phyloP scores from a whole-genome alignment of 2,113 vertebrate species.

The Dipodomys merriami region DNA sequence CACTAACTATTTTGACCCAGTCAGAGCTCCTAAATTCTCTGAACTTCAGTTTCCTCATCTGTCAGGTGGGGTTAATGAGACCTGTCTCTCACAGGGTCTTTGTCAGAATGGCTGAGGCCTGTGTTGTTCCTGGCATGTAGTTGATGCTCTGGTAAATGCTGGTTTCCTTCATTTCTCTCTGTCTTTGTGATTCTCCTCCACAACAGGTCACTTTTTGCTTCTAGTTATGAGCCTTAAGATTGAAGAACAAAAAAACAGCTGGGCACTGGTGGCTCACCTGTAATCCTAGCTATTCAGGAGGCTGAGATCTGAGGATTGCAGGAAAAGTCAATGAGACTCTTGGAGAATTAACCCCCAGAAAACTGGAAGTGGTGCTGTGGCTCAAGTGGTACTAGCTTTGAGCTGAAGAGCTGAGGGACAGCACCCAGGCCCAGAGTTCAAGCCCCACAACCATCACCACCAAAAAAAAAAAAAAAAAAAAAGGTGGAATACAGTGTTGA shows the following conservation, averaged over 20 bases:
- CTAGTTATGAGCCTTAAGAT: background rate
- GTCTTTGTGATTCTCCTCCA: background rate
- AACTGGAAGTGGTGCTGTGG: too few relatives aligned
- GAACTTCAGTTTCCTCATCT: slow-evolving; percentile 36
- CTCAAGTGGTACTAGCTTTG: too few relatives aligned
- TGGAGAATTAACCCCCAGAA: too few relatives aligned
- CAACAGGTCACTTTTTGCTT: background rate
- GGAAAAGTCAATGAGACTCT: too few relatives aligned
- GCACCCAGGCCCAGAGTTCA: too few relatives aligned
- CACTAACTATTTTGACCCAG: slow-evolving; percentile 24
- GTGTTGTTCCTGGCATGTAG: background rate
- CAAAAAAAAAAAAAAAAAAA: too few relatives aligned
- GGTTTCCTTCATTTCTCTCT: background rate
- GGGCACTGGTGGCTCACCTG: too few relatives aligned
- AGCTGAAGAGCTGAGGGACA: too few relatives aligned
- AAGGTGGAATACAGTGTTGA: background rate
- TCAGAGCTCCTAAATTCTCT: background rate
- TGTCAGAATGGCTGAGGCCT: background rate
- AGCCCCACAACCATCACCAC: too few relatives aligned
- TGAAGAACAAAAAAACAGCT: background rate
- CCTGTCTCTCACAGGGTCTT: background rate
- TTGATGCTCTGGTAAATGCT: background rate
- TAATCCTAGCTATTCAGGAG: too few relatives aligned
- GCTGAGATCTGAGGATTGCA: too few relatives aligned
- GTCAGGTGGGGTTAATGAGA: background rate